These are phyloP conservation scores for Peromyscus melanophrys DNA, from an alignment of 2,797 vertebrate species.

Conservation along the genomic window DNA sequence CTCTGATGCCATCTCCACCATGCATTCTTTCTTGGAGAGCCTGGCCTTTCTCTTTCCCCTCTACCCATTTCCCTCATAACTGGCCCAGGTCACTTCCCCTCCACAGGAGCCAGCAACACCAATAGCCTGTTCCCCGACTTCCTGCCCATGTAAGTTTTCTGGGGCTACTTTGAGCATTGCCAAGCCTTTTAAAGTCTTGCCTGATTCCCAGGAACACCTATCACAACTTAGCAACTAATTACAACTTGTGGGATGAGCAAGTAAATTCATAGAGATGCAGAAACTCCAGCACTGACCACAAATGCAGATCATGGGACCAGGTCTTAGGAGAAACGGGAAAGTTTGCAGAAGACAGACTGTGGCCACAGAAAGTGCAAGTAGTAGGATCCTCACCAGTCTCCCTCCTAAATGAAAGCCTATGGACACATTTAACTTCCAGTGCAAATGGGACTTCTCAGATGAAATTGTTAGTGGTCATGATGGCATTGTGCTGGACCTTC, in stretches of 20 bases:
- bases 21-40: neutral
- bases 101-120: no score
- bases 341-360: fast-evolving
- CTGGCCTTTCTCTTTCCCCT: neutral
- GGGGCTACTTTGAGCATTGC: fast-evolving
- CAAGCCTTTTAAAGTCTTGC: neutral
- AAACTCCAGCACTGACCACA: fast-evolving
- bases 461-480: no score
- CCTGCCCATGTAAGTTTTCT: neutral
- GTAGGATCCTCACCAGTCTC: no score
- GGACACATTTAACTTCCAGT: neutral
- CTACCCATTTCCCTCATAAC: neutral
- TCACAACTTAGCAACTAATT: neutral
- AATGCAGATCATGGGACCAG: neutral
- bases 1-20: fast-evolving
- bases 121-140: neutral
- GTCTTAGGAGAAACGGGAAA: neutral
- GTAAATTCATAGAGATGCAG: no score
- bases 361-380: neutral
- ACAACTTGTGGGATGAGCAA: neutral
- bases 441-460: neutral
- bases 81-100: neutral
- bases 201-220: neutral
- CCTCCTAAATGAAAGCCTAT: no score
- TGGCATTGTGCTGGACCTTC: neutral